These are phyloP conservation scores for Poecilia latipinna DNA, from an alignment of 2,113 vertebrate genomes.

Conservation along the genomic window DNA sequence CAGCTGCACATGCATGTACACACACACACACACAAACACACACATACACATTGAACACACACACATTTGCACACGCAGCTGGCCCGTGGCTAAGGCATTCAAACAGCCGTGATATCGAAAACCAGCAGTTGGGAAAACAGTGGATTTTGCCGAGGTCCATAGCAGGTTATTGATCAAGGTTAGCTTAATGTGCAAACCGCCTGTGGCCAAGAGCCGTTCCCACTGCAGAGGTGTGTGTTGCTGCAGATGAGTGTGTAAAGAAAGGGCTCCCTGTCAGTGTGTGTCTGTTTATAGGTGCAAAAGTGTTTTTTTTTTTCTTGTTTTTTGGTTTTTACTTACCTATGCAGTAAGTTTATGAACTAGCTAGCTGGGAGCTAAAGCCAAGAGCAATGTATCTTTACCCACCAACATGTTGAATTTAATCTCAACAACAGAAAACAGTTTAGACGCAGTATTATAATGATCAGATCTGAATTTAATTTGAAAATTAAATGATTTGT, in stretches of 20 bases:
- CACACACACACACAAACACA: constrained; percentile 19
- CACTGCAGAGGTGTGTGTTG: constrained; percentile 52
- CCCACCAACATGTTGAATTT: too few species aligned
- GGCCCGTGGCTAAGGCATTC: constrained; percentile 80
- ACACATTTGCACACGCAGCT: constrained; percentile 38
- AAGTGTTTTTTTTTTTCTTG: too few species aligned
- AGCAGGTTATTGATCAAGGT: constrained; percentile 84
- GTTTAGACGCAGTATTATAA: too few species aligned
- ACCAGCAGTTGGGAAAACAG: constrained; percentile 76
- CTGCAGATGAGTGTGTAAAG: constrained; percentile 21
- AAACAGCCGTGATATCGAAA: constrained; percentile 85
- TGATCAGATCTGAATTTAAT: too few species aligned
- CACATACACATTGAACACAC: not conserved
- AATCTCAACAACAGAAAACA: too few species aligned
- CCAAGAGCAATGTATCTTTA: not conserved
- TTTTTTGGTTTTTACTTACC: not conserved
- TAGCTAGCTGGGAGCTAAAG: not conserved
- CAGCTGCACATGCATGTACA: constrained; percentile 8
- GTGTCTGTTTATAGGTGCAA: not conserved
- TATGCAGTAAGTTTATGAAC: constrained; percentile 1
- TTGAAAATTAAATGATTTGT: not conserved
- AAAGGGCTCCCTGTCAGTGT: constrained; percentile 13
- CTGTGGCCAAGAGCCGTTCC: constrained; percentile 71
- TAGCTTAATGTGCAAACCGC: constrained; percentile 79
- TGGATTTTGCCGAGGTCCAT: constrained; percentile 77